Evolutionary conservation across 2,113 vertebrate species (phyloP), one percentile per base, ranked within the genome.

Genomic region (Vidua chalybeata): DNA sequence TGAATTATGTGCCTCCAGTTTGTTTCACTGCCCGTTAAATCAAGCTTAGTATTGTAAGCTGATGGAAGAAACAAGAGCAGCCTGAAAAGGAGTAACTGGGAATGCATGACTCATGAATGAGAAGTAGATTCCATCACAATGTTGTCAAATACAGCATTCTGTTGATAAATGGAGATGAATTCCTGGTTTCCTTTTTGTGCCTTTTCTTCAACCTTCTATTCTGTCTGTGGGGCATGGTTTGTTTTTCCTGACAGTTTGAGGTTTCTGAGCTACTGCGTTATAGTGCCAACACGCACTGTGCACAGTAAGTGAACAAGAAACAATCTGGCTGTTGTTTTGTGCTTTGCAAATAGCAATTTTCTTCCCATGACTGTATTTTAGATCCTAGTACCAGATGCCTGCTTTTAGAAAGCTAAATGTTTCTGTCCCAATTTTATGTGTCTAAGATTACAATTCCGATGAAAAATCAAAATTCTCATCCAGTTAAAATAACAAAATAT

Each of bases 291-390:
- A 87, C 97, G 96, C 56, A 96, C 97, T 97, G 96, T 96, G 97
- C 97, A 95, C 97, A 97, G 96, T 95, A 72, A 97, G 97, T 22
- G 87, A 97, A 96, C 83, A 95, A 97, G 97, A 97, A 98, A 97
- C 98, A 98, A 96, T 98, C 97, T 97, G 97, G 96, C 96, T 96
- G 96, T 93, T 98, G 94, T 96, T 97, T 95, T 78, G 82, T 97
- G 89, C 95, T 97, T 96, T 96, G 86, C 95, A 97, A 97, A 98
- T 87, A 97, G 79, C 67, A 93, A 95, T 96, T 97, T 95, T 46
- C 58, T 97, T 97, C 94, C 96, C 55, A 71, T 67, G 66, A 75
- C 91, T 94, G 41, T 80, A 73, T 96, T 91, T 97, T 90, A 81
- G 43, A 85, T 72, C 64, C 89, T 73, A 93, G 89, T 74, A 97